These are phyloP conservation scores for Copidosoma floridanum DNA, from an alignment of 1,140 invertebrate species.

Conservation along the genomic window DNA sequence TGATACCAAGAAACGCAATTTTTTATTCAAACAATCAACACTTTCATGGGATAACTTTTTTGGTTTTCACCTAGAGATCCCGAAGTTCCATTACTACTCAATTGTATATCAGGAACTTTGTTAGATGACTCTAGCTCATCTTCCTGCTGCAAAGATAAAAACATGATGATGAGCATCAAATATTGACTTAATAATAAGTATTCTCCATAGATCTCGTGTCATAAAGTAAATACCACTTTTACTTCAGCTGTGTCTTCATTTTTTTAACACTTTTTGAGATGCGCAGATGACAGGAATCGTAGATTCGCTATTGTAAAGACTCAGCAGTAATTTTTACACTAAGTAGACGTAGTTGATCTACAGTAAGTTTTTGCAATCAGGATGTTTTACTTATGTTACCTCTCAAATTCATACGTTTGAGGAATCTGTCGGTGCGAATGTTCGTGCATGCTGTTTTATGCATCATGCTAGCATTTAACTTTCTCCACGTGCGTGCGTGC, in stretches of 20 bases:
- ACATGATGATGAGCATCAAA: background rate
- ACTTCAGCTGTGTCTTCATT: no score
- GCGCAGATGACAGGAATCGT: background rate
- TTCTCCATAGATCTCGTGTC: background rate
- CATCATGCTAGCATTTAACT: no score
- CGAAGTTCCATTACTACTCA: background rate
- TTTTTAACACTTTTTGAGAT: no score
- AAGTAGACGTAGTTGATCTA: background rate
- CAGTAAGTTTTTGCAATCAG: background rate
- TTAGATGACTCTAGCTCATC: background rate
- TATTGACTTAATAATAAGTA: background rate
- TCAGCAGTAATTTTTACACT: background rate
- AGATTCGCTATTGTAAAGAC: background rate
- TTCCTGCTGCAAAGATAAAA: background rate
- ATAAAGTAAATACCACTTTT: background rate
- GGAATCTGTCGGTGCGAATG: no score
- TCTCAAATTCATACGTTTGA: background rate
- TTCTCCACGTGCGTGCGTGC: no score
- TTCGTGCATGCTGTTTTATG: no score
- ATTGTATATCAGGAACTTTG: background rate
- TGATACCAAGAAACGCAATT: background rate
- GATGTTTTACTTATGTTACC: background rate
- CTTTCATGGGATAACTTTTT: background rate
- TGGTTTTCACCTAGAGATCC: background rate
- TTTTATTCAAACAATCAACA: background rate